These are phyloP conservation scores for Orchestes rusci DNA, from an alignment of 2,888 invertebrate genomes.

Conservation along the genomic window DNA sequence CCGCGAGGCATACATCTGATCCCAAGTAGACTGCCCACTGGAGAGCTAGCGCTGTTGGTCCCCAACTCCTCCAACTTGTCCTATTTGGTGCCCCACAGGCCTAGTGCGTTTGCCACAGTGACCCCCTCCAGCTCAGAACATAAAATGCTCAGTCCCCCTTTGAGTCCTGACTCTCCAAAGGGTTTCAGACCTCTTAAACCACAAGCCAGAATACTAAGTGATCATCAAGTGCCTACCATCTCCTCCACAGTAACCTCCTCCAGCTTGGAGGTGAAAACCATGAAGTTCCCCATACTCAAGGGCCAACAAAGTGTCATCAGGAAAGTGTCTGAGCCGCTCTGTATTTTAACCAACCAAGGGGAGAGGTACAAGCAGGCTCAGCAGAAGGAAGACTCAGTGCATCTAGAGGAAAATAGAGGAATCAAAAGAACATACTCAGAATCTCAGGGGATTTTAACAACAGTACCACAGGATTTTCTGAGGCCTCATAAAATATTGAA, in stretches of 20 bases:
- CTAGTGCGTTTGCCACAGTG: constrained; percentile 48
- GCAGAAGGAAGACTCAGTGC: constrained; percentile 35
- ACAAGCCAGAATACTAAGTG: constrained; percentile 23
- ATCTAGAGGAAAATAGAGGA: constrained; percentile 39
- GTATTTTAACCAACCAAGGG: constrained; percentile 40
- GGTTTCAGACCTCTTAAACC: constrained; percentile 39
- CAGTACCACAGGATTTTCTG: constrained; percentile 26
- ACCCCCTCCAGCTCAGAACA: constrained; percentile 32
- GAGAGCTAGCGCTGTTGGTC: constrained; percentile 59
- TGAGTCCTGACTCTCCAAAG: constrained; percentile 51
- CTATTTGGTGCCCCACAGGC: constrained; percentile 41
- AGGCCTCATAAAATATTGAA: constrained; percentile 30
- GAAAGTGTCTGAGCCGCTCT: constrained; percentile 38
- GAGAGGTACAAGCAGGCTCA: constrained; percentile 41
- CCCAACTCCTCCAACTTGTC: constrained; percentile 52
- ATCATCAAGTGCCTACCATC: constrained; percentile 36
- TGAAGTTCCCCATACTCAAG: constrained; percentile 39
- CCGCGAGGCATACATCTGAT: constrained; percentile 56
- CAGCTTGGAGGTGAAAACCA: constrained; percentile 35
- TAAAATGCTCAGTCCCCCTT: constrained; percentile 52
- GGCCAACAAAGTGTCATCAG: constrained; percentile 27
- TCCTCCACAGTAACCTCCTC: constrained; percentile 29
- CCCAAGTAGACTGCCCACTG: constrained; percentile 54
- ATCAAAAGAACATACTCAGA: constrained; percentile 35
- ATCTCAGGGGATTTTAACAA: constrained; percentile 31